Evolutionary conservation across 2,797 vertebrate genomes (phyloP).

Genomic region (Pangasius krempfi): DNA sequence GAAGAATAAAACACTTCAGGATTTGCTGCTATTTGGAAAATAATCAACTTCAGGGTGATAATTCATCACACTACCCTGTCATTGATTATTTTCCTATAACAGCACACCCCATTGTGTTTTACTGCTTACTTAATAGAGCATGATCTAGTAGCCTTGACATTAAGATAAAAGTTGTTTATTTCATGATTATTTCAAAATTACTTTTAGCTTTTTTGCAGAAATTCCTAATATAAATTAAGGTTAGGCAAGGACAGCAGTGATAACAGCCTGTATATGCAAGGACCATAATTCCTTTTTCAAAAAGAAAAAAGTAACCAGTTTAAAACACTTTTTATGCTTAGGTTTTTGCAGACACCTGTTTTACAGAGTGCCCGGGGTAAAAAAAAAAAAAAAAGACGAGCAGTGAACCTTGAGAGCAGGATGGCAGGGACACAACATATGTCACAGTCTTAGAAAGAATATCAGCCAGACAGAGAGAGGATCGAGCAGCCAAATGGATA

Average conservation of each 20-base stretch:
- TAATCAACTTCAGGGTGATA: background rate
- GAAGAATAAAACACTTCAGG: background rate
- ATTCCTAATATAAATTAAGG: background rate
- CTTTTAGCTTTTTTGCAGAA: background rate
- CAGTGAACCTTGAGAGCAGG: constrained; percentile 54
- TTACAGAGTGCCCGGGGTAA: constrained; percentile 45
- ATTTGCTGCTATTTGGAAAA: background rate
- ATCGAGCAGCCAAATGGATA: constrained; percentile 60
- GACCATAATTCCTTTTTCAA: background rate
- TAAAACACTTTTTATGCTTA: constrained; percentile 3
- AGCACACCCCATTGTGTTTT: background rate
- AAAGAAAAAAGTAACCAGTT: background rate
- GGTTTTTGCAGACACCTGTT: constrained; percentile 57
- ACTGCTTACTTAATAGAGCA: background rate
- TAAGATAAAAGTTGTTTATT: background rate
- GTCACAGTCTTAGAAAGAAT: constrained; percentile 59
- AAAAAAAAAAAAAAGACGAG: constrained; percentile 32
- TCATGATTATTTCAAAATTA: background rate
- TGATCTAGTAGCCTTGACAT: background rate
- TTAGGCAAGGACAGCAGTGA: background rate
- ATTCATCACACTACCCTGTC: background rate
- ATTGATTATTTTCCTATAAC: background rate
- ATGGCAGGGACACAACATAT: constrained; percentile 51
- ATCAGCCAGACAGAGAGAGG: constrained; percentile 47
- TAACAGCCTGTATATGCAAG: background rate